Evolutionary conservation across 2,888 invertebrate genomes (phyloP), one percentile per base, ranked within the genome.

Genomic region (Chouioia cunea): DNA sequence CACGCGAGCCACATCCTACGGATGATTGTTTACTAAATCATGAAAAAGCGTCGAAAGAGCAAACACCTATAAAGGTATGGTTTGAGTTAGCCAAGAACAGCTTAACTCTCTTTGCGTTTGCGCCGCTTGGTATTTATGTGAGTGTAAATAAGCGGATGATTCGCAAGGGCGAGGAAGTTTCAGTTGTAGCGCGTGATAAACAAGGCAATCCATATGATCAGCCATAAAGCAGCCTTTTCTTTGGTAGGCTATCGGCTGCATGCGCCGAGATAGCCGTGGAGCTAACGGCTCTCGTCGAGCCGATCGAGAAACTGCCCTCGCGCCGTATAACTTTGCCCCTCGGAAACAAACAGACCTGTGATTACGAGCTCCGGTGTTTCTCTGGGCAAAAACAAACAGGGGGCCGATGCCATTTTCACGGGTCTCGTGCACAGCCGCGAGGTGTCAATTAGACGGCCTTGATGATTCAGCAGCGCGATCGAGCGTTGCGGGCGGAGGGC

Each of bases 401-500:
- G 6, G 23, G 36, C 16, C 10, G 20, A 22, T 54, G 27, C 47
- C 47, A 65, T 56, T 65, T 56, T 47, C 64, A 53, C 63, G 63
- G 44, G 22, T 53, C 46, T 63, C 53, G 56, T 14, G 22, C 12
- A 2, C n/a, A 10, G 46, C 44, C 18, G 22, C 58, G 44, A 22
- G 47, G 46, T 15, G 22, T 15, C n/a, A 16, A 56, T 27, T 16
- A n/a, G n/a, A 6, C 18, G 20, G 16, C 6, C n/a, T 10, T 2
- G 77, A 78, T 79, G 79, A 82, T 83, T 82, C 81, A 81, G 81
- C 81, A 80, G 81, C 77, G 77, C 58, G 79, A 78, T 74, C 75
- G 74, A 74, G 76, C 77, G 80, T 80, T 81, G 78, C 78, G 77
- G 81, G 77, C 10, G 36, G 36, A n/a, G n/a, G n/a, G n/a, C n/a